phyloP scores from a whole-genome alignment of 2,113 vertebrate genomes.

The Dolichotis patagonum region DNA sequence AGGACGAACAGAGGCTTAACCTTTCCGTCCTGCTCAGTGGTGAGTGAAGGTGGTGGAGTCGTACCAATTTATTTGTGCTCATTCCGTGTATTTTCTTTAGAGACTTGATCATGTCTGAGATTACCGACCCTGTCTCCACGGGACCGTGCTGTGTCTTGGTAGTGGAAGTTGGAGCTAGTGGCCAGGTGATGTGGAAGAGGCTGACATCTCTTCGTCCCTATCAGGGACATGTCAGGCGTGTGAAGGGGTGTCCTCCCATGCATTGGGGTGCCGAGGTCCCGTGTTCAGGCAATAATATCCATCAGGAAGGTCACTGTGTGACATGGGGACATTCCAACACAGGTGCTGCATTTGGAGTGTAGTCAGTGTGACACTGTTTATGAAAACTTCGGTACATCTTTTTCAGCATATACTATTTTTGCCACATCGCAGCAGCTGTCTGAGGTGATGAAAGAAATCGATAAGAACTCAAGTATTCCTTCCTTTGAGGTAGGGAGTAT shows the following conservation, averaged over 20 bases:
- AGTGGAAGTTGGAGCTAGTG: background rate
- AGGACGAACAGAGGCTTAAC: background rate
- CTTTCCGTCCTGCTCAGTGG: background rate
- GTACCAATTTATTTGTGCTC: background rate
- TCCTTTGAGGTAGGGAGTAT: background rate
- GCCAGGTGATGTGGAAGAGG: background rate
- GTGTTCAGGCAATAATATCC: background rate
- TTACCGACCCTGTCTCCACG: background rate
- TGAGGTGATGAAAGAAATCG: background rate
- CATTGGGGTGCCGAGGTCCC: background rate
- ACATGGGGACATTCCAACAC: background rate
- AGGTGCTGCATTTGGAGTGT: background rate
- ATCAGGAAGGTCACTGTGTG: background rate
- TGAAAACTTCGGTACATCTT: background rate
- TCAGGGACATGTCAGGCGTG: background rate
- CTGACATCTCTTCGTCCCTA: background rate
- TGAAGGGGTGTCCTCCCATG: background rate
- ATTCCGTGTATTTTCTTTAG: background rate
- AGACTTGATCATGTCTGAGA: background rate
- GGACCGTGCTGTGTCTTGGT: too few relatives aligned
- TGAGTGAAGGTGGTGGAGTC: background rate
- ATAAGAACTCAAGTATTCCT: background rate
- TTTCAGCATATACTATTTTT: background rate
- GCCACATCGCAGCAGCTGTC: background rate
- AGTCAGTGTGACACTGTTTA: background rate